Evolutionary conservation across 1,140 invertebrate genomes (phyloP), one percentile per base, ranked within the genome.

Genomic region (Cecropterus lyciades): DNA sequence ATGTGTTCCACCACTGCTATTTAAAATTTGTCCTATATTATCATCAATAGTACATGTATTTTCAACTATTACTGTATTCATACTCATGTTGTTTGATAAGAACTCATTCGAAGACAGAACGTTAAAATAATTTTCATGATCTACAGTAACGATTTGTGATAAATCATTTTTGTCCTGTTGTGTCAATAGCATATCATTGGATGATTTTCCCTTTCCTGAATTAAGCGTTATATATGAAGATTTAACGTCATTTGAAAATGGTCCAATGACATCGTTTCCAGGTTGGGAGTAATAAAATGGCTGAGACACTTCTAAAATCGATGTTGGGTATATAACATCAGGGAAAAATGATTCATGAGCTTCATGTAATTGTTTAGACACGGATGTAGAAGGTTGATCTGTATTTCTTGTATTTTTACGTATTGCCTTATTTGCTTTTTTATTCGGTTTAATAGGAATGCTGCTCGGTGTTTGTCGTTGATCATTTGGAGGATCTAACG

Each of bases 311-410:
- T 87, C 84, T 53, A 83, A 67, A 27, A 84, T 70, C 49, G 73
- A 69, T n/a, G 70, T 80, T 24, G 87, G 87, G 46, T 87, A 88
- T 64, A 77, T 73, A 5, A 84, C 78, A 46, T 82, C 79, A 13
- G 85, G 87, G 45, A 89, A 89, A 52, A 71, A 43, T 52, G 60
- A 40, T 51, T 64, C 60, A 33, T 20, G 60, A 30, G 42, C 33
- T 8, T 64, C 49, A 27, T 52, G 46, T 24, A n/a, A 33, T 27
- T 16, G n/a, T 15, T 64, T 24, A 40, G 9, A 45, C 2, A 9
- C 20, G 9, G 60, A 30, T 45, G 7, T 42, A n/a, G 15, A 27
- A 11, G 13, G 24, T 43, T 15, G 17, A 7, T 43, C 53, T 24
- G 49, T 14, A 15, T 20, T 42, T 27, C n/a, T 63, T 42, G 33